A percentile compares a stretch with the other conserved stretches of the same genome.
phyloP scores from a whole-genome alignment of 2,888 invertebrate genomes.

The Cephus pulcher region DNA sequence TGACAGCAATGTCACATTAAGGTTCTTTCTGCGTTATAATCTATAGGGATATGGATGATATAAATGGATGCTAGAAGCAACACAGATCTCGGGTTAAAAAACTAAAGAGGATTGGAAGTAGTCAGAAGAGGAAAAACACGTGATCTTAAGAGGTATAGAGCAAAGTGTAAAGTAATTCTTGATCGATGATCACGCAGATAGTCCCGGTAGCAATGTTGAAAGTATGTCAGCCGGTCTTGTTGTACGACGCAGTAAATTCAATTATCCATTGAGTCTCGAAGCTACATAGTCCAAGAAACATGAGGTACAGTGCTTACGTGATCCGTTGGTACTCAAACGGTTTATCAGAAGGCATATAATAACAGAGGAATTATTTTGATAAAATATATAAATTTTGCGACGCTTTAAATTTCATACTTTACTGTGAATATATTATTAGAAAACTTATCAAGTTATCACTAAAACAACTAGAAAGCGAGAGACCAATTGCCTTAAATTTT shows the following conservation, averaged over 20 bases:
- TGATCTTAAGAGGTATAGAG: neutral
- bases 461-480: neutral
- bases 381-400: too few species aligned
- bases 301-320: neutral
- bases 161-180: neutral
- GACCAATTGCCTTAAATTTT: neutral
- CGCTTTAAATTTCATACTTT: neutral
- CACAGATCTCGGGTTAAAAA: neutral
- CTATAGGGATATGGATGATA: neutral
- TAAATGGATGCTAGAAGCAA: neutral
- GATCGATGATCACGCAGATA: neutral
- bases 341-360: too few species aligned
- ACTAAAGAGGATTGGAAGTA: neutral
- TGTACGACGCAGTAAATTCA: neutral
- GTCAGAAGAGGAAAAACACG: neutral
- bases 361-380: too few species aligned
- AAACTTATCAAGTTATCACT: neutral
- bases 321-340: neutral
- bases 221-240: neutral
- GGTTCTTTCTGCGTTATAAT: neutral
- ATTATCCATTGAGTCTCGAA: neutral
- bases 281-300: neutral
- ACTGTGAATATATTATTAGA: neutral
- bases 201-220: neutral
- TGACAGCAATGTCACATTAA: neutral